Conservation (phyloP, 2,888 invertebrate genomes). For the Oscheius sp. region DNA sequence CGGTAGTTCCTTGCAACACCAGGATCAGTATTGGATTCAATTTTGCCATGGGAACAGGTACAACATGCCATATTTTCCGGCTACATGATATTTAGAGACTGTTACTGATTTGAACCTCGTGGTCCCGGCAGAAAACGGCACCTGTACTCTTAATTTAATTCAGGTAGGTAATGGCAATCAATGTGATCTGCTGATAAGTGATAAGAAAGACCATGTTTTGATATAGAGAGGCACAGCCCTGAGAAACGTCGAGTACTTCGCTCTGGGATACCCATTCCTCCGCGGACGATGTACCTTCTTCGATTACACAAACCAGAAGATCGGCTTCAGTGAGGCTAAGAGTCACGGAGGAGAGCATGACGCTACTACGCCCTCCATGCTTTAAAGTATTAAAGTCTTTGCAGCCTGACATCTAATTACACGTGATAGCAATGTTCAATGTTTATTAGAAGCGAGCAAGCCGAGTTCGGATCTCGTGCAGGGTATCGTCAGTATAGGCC, state of each 20-base stretch:
- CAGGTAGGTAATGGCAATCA: neutral
- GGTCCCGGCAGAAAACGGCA: conserved; percentile 3
- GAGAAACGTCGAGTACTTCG: conserved; percentile 2
- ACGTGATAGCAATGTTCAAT: neutral
- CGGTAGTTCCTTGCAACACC: conserved; percentile 21
- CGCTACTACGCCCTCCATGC: neutral
- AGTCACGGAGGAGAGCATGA: conserved; percentile 16
- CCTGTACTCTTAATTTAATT: conserved; percentile 16
- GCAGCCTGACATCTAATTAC: neutral
- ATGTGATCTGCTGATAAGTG: neutral
- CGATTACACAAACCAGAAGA: conserved; percentile 13
- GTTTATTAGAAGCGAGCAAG: conserved; percentile 24
- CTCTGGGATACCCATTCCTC: conserved; percentile 34
- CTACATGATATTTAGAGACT: neutral
- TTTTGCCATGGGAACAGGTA: conserved; percentile 18
- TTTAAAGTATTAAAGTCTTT: neutral
- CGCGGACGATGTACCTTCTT: conserved; percentile 32
- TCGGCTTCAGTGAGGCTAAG: conserved; percentile 24
- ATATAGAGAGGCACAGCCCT: neutral
- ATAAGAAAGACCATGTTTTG: neutral
- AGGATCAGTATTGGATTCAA: conserved; percentile 11
- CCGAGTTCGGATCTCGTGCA: conserved; percentile 32
- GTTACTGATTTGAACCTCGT: conserved; percentile 30
- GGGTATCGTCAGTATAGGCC: conserved; percentile 11
- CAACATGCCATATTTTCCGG: neutral